Evolutionary conservation across 30 jellyfish, hydroid and myxozoan genomes (phyloP).

Genomic region (Aurelia coerulea): DNA sequence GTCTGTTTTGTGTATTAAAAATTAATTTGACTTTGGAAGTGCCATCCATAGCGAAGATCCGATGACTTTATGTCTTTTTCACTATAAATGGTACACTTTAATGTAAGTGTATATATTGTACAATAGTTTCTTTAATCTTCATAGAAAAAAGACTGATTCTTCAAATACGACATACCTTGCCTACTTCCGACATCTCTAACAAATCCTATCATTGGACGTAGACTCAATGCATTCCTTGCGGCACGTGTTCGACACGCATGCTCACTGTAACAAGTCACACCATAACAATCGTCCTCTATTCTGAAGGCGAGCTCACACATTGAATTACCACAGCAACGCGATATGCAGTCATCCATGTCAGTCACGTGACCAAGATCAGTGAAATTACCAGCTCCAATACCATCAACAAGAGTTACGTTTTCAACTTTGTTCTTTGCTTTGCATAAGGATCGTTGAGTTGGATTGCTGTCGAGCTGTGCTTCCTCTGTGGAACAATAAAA

Average conservation of each 20-base stretch:
- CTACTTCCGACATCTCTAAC: slow-evolving; percentile 74
- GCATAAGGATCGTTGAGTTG: slow-evolving; percentile 70
- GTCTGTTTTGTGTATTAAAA: too few relatives aligned
- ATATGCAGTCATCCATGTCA: slow-evolving; percentile 85
- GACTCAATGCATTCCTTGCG: slow-evolving; percentile 80
- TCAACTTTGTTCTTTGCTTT: slow-evolving; percentile 45
- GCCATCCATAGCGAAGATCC: too few relatives aligned
- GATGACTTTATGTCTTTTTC: too few relatives aligned
- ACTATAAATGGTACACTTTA: too few relatives aligned
- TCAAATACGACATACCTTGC: slow-evolving; percentile 27
- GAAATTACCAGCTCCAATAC: slow-evolving; percentile 94
- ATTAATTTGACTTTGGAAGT: too few relatives aligned
- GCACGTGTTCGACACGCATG: slow-evolving; percentile 88
- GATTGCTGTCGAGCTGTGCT: slow-evolving; percentile 53
- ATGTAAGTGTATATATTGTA: too few relatives aligned
- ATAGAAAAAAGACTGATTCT: too few relatives aligned
- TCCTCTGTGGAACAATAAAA: slow-evolving; percentile 27
- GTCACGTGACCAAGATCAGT: slow-evolving; percentile 91
- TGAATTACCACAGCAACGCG: slow-evolving; percentile 82
- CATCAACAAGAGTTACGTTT: slow-evolving; percentile 91
- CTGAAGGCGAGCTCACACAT: slow-evolving; percentile 90
- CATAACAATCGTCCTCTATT: slow-evolving; percentile 93
- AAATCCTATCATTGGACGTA: slow-evolving; percentile 82
- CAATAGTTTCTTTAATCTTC: too few relatives aligned
- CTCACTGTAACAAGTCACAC: slow-evolving; percentile 88